Percentiles rank a stretch among this genome's conserved stretches.
Conservation (phyloP, 2,797 vertebrate species). For the Okamejei kenojei region DNA sequence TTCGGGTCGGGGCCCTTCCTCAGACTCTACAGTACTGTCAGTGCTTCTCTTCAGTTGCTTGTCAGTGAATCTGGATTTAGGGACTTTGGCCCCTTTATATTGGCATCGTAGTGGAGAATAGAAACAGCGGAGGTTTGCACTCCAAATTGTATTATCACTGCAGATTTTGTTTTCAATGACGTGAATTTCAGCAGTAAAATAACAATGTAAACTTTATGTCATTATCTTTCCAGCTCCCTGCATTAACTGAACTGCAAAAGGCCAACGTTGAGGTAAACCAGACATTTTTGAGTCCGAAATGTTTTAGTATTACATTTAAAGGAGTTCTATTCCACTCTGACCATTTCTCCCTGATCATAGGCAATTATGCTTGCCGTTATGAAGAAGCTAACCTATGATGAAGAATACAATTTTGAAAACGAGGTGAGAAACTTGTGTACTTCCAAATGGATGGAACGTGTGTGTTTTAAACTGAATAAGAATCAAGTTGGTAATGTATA, state of each 20-base stretch:
- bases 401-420: conserved; percentile 98
- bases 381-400: conserved; percentile 95
- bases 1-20: no score
- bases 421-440: conserved; percentile 63
- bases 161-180: background rate
- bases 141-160: background rate
- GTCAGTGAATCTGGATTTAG: background rate
- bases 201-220: conserved; percentile 7
- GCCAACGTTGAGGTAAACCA: conserved; percentile 79
- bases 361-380: conserved; percentile 93
- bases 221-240: conserved; percentile 67
- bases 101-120: background rate
- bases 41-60: background rate
- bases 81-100: background rate
- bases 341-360: conserved; percentile 53
- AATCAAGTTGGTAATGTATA: no score
- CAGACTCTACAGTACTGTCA: no score
- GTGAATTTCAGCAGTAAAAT: background rate
- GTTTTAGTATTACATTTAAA: background rate
- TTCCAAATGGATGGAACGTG: background rate
- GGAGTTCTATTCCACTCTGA: background rate
- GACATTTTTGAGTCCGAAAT: background rate
- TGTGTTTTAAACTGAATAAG: background rate
- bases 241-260: conserved; percentile 85
- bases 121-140: no score